phyloP scores from a whole-genome alignment of 2,797 vertebrate species.

The Chloroceryle inda region DNA sequence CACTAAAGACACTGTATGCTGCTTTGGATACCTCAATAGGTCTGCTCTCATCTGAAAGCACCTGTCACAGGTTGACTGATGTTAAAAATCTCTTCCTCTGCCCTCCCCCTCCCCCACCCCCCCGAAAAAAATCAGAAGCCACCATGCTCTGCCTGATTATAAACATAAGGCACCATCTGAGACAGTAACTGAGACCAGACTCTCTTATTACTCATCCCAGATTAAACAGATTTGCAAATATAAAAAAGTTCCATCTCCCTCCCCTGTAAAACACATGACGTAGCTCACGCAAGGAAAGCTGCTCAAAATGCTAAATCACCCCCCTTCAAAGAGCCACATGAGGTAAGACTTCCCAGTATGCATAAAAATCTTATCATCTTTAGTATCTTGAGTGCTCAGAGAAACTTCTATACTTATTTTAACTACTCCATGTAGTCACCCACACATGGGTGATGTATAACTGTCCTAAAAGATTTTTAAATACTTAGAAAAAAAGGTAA shows the following conservation, averaged over 20 bases:
- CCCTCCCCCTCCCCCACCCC: neutral
- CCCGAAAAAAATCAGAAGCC: neutral
- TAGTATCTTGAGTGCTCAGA: neutral
- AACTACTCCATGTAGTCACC: neutral
- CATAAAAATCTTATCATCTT: neutral
- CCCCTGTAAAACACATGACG: neutral
- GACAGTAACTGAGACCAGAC: neutral
- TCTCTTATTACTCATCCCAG: neutral
- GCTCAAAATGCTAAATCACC: neutral
- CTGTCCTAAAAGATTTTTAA: neutral
- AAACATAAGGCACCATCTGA: neutral
- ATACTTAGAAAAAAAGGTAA: neutral
- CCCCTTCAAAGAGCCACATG: accelerated
- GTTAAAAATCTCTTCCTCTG: neutral
- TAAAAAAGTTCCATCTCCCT: neutral
- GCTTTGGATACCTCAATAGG: neutral
- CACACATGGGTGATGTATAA: neutral
- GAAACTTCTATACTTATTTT: neutral
- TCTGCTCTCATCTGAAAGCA: neutral
- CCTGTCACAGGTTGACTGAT: neutral
- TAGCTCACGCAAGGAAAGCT: neutral
- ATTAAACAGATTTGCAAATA: neutral
- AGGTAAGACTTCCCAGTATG: neutral
- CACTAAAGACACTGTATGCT: neutral
- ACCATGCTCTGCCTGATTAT: neutral